A percentile compares a stretch with the other conserved stretches of the same genome.
phyloP scores from a whole-genome alignment of 2,888 invertebrate species.

The Heliconius cydno region DNA sequence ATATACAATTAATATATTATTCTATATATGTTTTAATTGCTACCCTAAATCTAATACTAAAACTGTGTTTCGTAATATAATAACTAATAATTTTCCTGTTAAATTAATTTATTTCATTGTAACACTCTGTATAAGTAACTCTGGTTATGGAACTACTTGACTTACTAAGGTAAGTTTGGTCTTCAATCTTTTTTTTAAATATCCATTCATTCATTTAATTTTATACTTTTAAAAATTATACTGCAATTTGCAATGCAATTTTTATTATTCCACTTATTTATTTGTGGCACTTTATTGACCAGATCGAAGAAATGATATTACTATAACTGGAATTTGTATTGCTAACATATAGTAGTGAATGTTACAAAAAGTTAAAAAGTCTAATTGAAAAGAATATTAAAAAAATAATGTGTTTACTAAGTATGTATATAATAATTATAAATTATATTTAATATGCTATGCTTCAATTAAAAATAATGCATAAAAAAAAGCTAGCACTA shows the following conservation, averaged over 20 bases:
- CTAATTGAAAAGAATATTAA: too few species aligned
- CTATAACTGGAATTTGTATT: too few species aligned
- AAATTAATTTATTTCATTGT: slow-evolving; percentile 13
- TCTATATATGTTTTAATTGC: too few species aligned
- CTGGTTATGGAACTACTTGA: slow-evolving; percentile 40
- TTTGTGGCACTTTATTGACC: too few species aligned
- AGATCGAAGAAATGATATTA: too few species aligned
- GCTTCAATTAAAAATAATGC: slow-evolving; percentile 2
- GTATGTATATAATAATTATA: neutral
- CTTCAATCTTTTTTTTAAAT: neutral
- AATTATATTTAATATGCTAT: neutral
- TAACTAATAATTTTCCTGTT: neutral
- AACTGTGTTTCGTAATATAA: neutral
- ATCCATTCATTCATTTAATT: neutral
- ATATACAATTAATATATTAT: too few species aligned
- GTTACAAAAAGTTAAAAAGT: too few species aligned
- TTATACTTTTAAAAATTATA: too few species aligned
- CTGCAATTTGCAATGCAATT: too few species aligned
- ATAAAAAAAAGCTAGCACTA: neutral
- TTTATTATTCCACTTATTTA: too few species aligned
- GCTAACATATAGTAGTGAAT: too few species aligned
- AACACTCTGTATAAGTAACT: slow-evolving; percentile 35
- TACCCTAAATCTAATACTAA: neutral
- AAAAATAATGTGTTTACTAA: too few species aligned
- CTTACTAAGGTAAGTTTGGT: slow-evolving; percentile 35